Evolutionary conservation across 1,140 invertebrate species (phyloP), one percentile per base, ranked within the genome.

Genomic region (Drosophila repletoides): DNA sequence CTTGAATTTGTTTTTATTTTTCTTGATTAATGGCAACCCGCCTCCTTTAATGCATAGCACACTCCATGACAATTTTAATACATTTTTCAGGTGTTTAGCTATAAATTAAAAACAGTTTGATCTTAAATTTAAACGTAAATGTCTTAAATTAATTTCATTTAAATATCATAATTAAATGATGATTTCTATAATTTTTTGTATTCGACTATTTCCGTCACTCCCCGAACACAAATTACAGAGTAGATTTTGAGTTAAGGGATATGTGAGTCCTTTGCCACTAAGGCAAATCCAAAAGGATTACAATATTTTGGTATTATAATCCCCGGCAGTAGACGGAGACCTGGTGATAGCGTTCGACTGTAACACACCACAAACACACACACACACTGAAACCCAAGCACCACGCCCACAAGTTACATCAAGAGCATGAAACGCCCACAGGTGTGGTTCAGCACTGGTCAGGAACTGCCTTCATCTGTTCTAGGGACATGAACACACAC

Each of bases 211-310:
- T n/a, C n/a, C n/a, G n/a, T n/a, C n/a, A n/a, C n/a, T n/a, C n/a
- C n/a, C n/a, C 15, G 5, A 21, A 24, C 19, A 52, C 21, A 51
- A 49, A 5, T 48, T 24, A 46, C 24, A 45, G 2, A 7, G 17
- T n/a, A n/a, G 15, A 40, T 19, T n/a, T 21, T 19, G 19, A 40
- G 36, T 19, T 19, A 21, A 34, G 5, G 19, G 19, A 31, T 38
- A 24, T 15, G 0, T 3, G 14, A n/a, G n/a, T 22, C 38, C 19
- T 46, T 22, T 2, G 15, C 38, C 33, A 38, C 74, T 84, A 84
- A 84, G 80, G 63, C 75, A 86, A 84, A 84, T 80, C 80, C 59
- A 59, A 29, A 6, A 48, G 80, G 80, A 84, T 84, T 84, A 75
- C 65, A 55, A 53, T 72, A 75, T 61, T 75, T 67, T 58, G 71